Evolutionary conservation across 2,113 vertebrate species (phyloP).

Genomic region (Egretta garzetta): DNA sequence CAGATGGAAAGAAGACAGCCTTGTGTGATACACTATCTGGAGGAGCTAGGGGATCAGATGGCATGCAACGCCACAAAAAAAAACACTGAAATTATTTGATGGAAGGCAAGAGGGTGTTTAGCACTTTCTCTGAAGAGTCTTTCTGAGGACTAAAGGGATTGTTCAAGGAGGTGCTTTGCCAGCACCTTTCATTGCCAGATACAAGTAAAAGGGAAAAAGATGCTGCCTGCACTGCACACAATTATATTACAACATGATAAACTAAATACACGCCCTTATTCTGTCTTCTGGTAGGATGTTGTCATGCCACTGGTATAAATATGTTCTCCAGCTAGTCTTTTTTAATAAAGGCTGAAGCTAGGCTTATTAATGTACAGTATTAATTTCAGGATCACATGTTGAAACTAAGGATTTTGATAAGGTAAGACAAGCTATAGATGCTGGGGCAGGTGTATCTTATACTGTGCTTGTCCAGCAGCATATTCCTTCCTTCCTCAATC

Average conservation of each 20-base stretch:
- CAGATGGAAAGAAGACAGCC: conserved; percentile 63
- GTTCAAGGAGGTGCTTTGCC: conserved; percentile 38
- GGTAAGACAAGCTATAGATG: conserved; percentile 47
- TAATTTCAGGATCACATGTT: conserved; percentile 64
- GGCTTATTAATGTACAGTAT: conserved; percentile 51
- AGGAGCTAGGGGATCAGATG: conserved; percentile 57
- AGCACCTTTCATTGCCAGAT: conserved; percentile 55
- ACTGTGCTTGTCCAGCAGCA: conserved; percentile 66
- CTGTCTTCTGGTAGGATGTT: conserved; percentile 20
- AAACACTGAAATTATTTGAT: conserved; percentile 16
- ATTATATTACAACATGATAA: neutral
- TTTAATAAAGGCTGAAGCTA: conserved; percentile 49
- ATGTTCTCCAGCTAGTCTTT: conserved; percentile 53
- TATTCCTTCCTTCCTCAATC: conserved; percentile 17
- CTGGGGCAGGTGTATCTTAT: conserved; percentile 63
- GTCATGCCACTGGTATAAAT: conserved; percentile 29
- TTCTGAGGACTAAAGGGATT: conserved; percentile 61
- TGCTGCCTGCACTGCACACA: conserved; percentile 20
- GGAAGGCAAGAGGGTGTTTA: conserved; percentile 45
- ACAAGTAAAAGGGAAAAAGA: conserved; percentile 22
- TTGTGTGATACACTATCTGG: conserved; percentile 9
- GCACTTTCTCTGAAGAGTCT: conserved; percentile 36
- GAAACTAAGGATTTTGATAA: conserved; percentile 68
- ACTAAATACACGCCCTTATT: neutral
- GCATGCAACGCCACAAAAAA: conserved; percentile 15